These are phyloP conservation scores for Pholis gunnellus DNA, from an alignment of 2,113 vertebrate species.

Conservation along the genomic window DNA sequence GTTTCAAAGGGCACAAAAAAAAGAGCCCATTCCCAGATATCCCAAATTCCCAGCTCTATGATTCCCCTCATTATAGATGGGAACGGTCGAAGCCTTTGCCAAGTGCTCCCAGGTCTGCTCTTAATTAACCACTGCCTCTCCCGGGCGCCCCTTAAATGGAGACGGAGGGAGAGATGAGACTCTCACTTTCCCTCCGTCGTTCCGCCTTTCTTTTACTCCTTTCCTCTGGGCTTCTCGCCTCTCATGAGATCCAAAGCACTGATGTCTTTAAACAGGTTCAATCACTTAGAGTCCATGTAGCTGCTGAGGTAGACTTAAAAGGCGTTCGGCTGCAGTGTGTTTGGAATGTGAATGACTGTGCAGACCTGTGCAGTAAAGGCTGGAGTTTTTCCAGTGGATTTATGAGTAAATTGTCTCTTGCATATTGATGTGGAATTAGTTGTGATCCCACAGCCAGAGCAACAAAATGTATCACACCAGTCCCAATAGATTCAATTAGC, in stretches of 20 bases:
- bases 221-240: conserved; percentile 41
- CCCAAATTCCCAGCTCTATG: conserved; percentile 85
- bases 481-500: background rate
- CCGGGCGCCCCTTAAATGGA: conserved; percentile 68
- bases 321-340: conserved; percentile 23
- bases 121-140: conserved; percentile 78
- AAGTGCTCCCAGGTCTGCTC: conserved; percentile 80
- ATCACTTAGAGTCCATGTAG: conserved; percentile 43
- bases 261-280: conserved; percentile 65
- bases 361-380: background rate
- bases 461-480: background rate
- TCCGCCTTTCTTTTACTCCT: conserved; percentile 48
- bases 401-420: background rate
- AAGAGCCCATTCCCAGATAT: conserved; percentile 75
- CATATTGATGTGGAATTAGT: background rate
- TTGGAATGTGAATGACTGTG: conserved; percentile 41
- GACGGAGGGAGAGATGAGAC: conserved; percentile 41
- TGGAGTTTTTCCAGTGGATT: background rate
- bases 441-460: background rate
- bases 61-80: conserved; percentile 84
- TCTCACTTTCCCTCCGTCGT: conserved; percentile 46
- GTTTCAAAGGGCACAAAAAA: conserved; percentile 58
- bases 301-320: conserved; percentile 47
- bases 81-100: conserved; percentile 75
- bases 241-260: conserved; percentile 53